These are phyloP conservation scores for Hyles lineata DNA, from an alignment of 2,888 invertebrate species.

Conservation along the genomic window DNA sequence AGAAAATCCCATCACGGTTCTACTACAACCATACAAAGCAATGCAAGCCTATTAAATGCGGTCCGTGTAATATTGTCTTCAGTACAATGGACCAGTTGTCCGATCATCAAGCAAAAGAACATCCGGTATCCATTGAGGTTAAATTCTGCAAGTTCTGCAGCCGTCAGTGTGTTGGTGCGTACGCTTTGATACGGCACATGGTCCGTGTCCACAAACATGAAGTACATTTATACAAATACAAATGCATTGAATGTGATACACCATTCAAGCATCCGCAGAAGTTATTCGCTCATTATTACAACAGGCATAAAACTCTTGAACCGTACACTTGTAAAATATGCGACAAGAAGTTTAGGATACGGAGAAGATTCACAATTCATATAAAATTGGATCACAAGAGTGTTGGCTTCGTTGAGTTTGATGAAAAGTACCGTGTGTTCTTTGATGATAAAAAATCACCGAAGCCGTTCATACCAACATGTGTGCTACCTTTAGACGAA, in stretches of 20 bases:
- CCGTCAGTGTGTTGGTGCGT: conserved; percentile 60
- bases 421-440: conserved; percentile 69
- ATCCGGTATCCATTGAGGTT: conserved; percentile 55
- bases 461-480: conserved; percentile 54
- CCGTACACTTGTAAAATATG: conserved; percentile 75
- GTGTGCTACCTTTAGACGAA: conserved; percentile 39
- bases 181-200: conserved; percentile 62
- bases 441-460: conserved; percentile 67
- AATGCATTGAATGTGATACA: conserved; percentile 60
- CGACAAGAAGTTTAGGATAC: conserved; percentile 56
- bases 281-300: conserved; percentile 68
- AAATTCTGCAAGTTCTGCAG: conserved; percentile 62
- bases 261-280: conserved; percentile 69
- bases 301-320: conserved; percentile 61
- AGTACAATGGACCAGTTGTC: conserved; percentile 54
- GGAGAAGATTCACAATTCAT: conserved; percentile 70
- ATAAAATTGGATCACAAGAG: conserved; percentile 71
- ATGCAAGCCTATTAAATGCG: conserved; percentile 61
- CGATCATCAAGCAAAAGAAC: conserved; percentile 55
- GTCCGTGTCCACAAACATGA: conserved; percentile 54
- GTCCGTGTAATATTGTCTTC: conserved; percentile 55
- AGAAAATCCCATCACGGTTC: conserved; percentile 34
- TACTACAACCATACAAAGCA: conserved; percentile 47
- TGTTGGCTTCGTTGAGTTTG: conserved; percentile 70
- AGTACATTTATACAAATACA: conserved; percentile 68